phyloP scores from a whole-genome alignment of 23 tunicate genomes.

The Aplidium turbinatum region DNA sequence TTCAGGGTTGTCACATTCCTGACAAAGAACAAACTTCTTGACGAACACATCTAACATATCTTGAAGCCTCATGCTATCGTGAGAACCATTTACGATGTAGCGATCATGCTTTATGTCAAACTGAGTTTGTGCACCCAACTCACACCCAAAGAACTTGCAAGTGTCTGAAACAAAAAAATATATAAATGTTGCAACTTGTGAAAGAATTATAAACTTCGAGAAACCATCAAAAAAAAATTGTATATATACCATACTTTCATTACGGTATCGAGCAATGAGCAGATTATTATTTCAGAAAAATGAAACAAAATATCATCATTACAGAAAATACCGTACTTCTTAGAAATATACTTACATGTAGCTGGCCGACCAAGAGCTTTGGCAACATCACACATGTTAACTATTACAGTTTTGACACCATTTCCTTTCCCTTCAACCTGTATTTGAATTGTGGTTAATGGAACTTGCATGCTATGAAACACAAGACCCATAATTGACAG shows the following conservation, averaged over 20 bases:
- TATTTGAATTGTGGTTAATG: too few species aligned
- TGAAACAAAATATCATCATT: too few species aligned
- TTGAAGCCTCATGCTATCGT: constrained; percentile 82
- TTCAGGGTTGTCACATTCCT: constrained; percentile 98
- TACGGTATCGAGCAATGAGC: too few species aligned
- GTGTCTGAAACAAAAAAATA: constrained; percentile 52
- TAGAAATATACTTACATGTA: constrained; percentile 70
- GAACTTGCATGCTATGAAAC: too few species aligned
- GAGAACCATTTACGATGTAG: constrained; percentile 96
- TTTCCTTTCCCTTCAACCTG: constrained; percentile 99
- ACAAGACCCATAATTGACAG: too few species aligned
- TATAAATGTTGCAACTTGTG: too few species aligned
- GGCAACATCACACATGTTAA: constrained; percentile 91
- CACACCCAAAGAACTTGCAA: constrained; percentile 98
- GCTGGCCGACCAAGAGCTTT: constrained; percentile 95
- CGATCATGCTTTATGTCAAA: constrained; percentile 91
- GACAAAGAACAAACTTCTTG: constrained; percentile 90
- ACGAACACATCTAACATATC: constrained; percentile 90
- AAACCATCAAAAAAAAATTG: neutral
- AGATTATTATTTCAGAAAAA: too few species aligned
- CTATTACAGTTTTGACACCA: constrained; percentile 99
- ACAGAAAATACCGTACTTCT: too few species aligned
- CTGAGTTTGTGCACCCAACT: constrained; percentile 98
- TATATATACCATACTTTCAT: too few species aligned
- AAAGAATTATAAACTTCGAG: neutral